Evolutionary conservation across 1,140 invertebrate genomes (phyloP).

Genomic region (Drosophila eugracilis): DNA sequence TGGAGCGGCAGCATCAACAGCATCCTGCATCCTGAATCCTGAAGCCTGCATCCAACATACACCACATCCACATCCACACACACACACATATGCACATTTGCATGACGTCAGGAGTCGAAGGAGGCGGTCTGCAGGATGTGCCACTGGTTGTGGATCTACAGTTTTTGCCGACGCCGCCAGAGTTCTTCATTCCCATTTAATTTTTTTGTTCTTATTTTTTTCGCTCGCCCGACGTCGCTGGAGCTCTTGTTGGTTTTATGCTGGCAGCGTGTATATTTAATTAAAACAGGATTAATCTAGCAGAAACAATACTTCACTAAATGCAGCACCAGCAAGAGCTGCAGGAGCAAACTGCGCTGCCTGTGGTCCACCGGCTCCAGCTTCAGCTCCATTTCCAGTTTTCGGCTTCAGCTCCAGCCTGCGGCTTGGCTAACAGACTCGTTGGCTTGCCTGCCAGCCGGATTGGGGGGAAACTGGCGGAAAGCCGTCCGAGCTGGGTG

Average conservation of each 20-base stretch:
- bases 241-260: slow-evolving; percentile 75
- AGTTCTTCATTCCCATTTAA: slow-evolving; percentile 33
- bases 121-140: slow-evolving; percentile 24
- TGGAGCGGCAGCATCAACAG: slow-evolving; percentile 46
- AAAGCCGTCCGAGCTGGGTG: not conserved
- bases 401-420: slow-evolving; percentile 48
- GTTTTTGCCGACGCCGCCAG: slow-evolving; percentile 41
- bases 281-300: slow-evolving; percentile 83
- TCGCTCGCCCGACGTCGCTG: slow-evolving; percentile 22
- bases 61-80: not conserved
- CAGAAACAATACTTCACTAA: slow-evolving; percentile 84
- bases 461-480: not conserved
- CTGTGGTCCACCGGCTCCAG: slow-evolving; percentile 19
- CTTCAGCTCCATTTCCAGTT: slow-evolving; percentile 20
- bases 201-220: not conserved
- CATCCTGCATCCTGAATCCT: slow-evolving; percentile 32
- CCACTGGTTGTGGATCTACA: slow-evolving; percentile 15
- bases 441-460: slow-evolving; percentile 58
- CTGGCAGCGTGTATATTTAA: slow-evolving; percentile 83
- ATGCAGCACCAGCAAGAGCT: slow-evolving; percentile 62
- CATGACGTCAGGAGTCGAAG: slow-evolving; percentile 73
- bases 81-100: slow-evolving; percentile 38
- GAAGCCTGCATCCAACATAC: slow-evolving; percentile 3
- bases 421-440: slow-evolving; percentile 76
- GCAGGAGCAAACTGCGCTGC: slow-evolving; percentile 19